Conservation (phyloP, 1,140 invertebrate species). For the Brachionus manjavacas region DNA sequence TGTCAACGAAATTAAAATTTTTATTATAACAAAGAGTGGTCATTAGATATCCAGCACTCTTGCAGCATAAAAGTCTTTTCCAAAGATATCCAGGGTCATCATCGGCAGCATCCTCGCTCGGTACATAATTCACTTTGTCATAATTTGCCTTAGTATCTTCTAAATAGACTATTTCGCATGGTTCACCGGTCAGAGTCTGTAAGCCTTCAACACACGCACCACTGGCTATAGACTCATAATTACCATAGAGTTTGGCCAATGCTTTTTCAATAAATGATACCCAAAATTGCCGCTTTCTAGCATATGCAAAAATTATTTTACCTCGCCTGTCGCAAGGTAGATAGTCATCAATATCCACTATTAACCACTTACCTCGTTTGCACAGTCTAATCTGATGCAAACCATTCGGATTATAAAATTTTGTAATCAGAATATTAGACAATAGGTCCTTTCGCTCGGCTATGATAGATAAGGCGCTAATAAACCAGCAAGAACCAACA, state of each 20-base stretch:
- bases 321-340: constrained; percentile 73
- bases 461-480: constrained; percentile 77
- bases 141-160: not conserved
- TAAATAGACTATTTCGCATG: constrained; percentile 57
- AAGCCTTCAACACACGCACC: constrained; percentile 90
- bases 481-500: constrained; percentile 42
- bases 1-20: constrained; percentile 1
- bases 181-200: constrained; percentile 75
- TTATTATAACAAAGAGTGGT: constrained; percentile 46
- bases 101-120: not conserved
- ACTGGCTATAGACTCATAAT: constrained; percentile 88
- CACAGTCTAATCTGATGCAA: constrained; percentile 76
- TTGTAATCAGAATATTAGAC: constrained; percentile 80
- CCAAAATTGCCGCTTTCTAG: constrained; percentile 94
- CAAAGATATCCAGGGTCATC: not conserved
- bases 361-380: constrained; percentile 92
- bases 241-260: constrained; percentile 88
- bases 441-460: constrained; percentile 89
- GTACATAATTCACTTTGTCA: not conserved
- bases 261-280: constrained; percentile 97
- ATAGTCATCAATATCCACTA: constrained; percentile 88
- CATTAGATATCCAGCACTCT: constrained; percentile 26
- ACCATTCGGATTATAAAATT: constrained; percentile 76
- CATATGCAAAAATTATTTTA: constrained; percentile 64
- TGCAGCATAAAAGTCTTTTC: not conserved